Evolutionary conservation across 2,797 vertebrate genomes (phyloP).

Genomic region (Austrolebias charrua): DNA sequence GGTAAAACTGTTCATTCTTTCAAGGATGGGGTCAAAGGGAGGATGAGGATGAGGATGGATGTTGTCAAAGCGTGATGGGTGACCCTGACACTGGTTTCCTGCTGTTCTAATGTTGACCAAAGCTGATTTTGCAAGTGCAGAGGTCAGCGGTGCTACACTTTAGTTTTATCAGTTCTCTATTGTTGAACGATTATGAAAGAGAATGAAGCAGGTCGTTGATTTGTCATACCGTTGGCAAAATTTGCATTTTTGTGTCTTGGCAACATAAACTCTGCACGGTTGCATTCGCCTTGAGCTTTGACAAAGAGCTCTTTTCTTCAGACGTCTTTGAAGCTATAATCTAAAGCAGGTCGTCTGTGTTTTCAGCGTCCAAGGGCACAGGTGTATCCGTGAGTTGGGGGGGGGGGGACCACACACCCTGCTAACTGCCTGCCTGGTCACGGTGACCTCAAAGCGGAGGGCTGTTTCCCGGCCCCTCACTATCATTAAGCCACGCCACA

Average conservation of each 20-base stretch:
- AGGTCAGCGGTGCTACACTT: slow-evolving; percentile 26
- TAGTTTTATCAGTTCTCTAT: slow-evolving; percentile 6
- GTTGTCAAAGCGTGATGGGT: slow-evolving; percentile 53
- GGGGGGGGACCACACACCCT: slow-evolving; percentile 72
- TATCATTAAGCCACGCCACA: slow-evolving; percentile 75
- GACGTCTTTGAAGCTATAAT: slow-evolving; percentile 50
- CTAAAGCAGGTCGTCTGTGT: slow-evolving; percentile 55
- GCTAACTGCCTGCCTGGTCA: slow-evolving; percentile 59
- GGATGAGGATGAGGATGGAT: slow-evolving; percentile 34
- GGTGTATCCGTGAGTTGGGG: slow-evolving; percentile 62
- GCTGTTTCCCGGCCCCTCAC: slow-evolving; percentile 62
- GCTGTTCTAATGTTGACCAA: slow-evolving; percentile 44
- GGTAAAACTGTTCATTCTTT: slow-evolving; percentile 56
- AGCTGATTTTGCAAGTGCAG: slow-evolving; percentile 23
- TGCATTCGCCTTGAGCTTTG: slow-evolving; percentile 17
- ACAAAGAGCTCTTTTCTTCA: slow-evolving; percentile 43
- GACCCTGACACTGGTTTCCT: slow-evolving; percentile 74
- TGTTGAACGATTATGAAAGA: slow-evolving; percentile 21
- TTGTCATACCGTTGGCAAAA: slow-evolving; percentile 1
- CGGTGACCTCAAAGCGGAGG: slow-evolving; percentile 63
- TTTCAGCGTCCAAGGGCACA: slow-evolving; percentile 66
- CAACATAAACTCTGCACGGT: slow-evolving; percentile 10
- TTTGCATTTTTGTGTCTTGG: neutral
- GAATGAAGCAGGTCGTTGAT: neutral
- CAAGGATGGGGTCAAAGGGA: slow-evolving; percentile 50